A percentile compares a stretch with the other conserved stretches of the same genome.
phyloP scores from a whole-genome alignment of 2,113 vertebrate species.

The Zosterops borbonicus region DNA sequence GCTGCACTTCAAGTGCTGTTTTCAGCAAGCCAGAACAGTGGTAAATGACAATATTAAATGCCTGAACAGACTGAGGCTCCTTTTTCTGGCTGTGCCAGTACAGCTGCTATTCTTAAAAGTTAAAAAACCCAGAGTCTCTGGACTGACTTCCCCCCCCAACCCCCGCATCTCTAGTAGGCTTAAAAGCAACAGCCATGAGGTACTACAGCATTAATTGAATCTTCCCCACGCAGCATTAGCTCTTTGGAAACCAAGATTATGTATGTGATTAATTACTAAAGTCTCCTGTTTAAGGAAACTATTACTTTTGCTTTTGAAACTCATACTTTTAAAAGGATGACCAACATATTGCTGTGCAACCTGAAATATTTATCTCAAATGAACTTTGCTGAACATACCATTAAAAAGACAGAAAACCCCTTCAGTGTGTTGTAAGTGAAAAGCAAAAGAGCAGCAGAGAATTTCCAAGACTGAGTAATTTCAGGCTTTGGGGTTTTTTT shows the following conservation, averaged over 20 bases:
- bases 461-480: constrained; percentile 73
- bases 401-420: constrained; percentile 55
- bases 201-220: not conserved
- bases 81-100: not conserved
- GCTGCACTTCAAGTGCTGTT: not conserved
- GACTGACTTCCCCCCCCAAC: not conserved
- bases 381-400: constrained; percentile 55
- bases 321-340: not conserved
- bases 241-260: not conserved
- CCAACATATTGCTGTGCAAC: not conserved
- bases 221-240: not conserved
- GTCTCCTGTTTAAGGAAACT: not conserved
- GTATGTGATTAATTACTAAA: not conserved
- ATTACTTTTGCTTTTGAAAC: not conserved
- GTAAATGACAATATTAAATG: not conserved
- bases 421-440: constrained; percentile 42
- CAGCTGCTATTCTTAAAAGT: not conserved
- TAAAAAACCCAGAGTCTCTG: not conserved
- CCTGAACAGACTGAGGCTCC: not conserved
- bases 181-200: not conserved
- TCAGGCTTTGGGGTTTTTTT: constrained; percentile 29
- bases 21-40: not conserved
- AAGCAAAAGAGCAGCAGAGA: constrained; percentile 68
- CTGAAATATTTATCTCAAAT: constrained; percentile 47
- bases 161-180: not conserved